Base-by-base conservation (phyloP, 1,140 invertebrate genomes). In the Ectropis grisescens region DNA sequence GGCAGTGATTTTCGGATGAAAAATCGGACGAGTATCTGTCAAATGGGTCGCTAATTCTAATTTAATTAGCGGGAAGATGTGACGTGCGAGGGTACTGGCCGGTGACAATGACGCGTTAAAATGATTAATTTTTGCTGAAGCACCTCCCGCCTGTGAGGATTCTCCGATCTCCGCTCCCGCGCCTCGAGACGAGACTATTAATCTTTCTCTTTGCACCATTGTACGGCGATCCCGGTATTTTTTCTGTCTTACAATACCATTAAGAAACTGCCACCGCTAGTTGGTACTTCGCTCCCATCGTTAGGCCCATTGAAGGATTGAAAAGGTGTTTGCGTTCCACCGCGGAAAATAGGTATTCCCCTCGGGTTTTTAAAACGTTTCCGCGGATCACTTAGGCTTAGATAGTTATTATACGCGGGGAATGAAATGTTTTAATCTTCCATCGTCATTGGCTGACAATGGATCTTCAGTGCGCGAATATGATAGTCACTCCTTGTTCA, bases 271-370 rank as follows among this genome's bases (percentile, higher is more conserved):
- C 58, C 62, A 58, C 59, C 57, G 62, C 62, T 76, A 79, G 76
- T 78, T 75, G 65, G 64, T 66, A 37, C 49, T 50, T 36, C 57
- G 54, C 47, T 57, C 54, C 54, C 57, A 58, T 72, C 58, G 53
- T 50, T 36, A 37, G 44, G 50, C 58, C 72, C 53, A 70, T 81
- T 81, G 68, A 79, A 66, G 62, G 59, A 61, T 76, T 81, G 65
- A 81, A 81, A 66, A 81, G 76, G 76, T 81, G 76, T 81, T 81
- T 81, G 58, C 76, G 76, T 62, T 61, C 43, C 41, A 47, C 55
- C 40, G 47, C 51, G 47, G 48, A 72, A 78, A 76, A 74, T 65
- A 74, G 60, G 60, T 52, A 58, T 19, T 58, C 69, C 74, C 69
- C 66, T 70, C 59, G 55, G 39, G 58, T 70, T 71, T n/a, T 68